phyloP scores from a whole-genome alignment of 2,797 vertebrate genomes.

The Limnodromus scolopaceus region DNA sequence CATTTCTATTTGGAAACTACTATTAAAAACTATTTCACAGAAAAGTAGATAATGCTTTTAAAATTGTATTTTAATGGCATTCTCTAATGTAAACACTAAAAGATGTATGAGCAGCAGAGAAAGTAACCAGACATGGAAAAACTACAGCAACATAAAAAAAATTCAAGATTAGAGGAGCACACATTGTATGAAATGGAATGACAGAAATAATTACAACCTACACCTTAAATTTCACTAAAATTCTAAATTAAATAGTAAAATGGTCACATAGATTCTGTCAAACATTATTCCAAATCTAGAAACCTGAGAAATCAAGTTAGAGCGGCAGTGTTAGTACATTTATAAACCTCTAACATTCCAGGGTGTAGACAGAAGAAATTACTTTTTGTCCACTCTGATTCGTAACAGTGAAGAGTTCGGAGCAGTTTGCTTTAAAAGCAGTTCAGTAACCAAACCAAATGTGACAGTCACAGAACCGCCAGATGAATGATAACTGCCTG shows the following conservation, averaged over 20 bases:
- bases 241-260: background rate
- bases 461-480: background rate
- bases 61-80: background rate
- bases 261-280: background rate
- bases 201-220: background rate
- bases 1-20: background rate
- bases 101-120: background rate
- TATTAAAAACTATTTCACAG: background rate
- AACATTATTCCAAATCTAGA: background rate
- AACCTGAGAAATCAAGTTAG: background rate
- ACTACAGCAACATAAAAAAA: background rate
- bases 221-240: background rate
- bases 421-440: background rate
- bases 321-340: background rate
- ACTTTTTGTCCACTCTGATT: background rate
- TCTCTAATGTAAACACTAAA: background rate
- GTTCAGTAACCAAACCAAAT: background rate
- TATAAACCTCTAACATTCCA: background rate
- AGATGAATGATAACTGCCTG: background rate
- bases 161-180: background rate
- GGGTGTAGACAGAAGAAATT: background rate
- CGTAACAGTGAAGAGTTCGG: background rate
- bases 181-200: background rate
- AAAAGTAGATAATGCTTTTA: background rate
- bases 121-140: background rate